Evolutionary conservation across 2,113 vertebrate species (phyloP).

Genomic region (Athene cunicularia): DNA sequence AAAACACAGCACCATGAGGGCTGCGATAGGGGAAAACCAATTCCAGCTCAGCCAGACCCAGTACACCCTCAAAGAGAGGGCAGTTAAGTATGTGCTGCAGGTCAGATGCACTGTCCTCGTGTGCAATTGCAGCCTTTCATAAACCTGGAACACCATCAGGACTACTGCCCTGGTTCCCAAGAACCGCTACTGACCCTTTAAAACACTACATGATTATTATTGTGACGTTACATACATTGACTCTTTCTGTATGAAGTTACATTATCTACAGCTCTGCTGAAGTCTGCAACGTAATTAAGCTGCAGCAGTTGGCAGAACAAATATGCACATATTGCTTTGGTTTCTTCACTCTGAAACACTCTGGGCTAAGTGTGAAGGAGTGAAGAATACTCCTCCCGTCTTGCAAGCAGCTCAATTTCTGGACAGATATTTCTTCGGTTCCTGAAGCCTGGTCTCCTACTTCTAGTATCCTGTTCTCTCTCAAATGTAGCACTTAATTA

Average conservation of each 20-base stretch:
- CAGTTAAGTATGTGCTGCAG: background rate
- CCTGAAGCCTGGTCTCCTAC: background rate
- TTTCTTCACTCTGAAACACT: constrained; percentile 3
- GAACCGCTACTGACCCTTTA: background rate
- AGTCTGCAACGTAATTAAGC: background rate
- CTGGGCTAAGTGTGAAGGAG: background rate
- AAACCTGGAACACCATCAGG: background rate
- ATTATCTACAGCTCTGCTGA: background rate
- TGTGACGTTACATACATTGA: background rate
- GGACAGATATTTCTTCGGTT: background rate
- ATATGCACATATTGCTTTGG: background rate
- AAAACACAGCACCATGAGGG: too few species aligned
- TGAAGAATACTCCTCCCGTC: background rate
- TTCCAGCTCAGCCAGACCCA: too few species aligned
- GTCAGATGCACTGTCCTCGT: fast-evolving
- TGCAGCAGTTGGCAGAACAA: constrained; percentile 29
- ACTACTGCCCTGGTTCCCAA: background rate
- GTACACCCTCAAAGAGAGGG: background rate
- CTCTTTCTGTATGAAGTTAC: background rate
- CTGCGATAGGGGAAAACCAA: too few species aligned
- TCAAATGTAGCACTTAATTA: background rate
- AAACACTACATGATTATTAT: background rate
- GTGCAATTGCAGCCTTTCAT: background rate
- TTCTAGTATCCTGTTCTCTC: background rate
- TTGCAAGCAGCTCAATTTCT: background rate